Evolutionary conservation across 2,888 invertebrate species (phyloP).

Genomic region (Ligdia adustata): DNA sequence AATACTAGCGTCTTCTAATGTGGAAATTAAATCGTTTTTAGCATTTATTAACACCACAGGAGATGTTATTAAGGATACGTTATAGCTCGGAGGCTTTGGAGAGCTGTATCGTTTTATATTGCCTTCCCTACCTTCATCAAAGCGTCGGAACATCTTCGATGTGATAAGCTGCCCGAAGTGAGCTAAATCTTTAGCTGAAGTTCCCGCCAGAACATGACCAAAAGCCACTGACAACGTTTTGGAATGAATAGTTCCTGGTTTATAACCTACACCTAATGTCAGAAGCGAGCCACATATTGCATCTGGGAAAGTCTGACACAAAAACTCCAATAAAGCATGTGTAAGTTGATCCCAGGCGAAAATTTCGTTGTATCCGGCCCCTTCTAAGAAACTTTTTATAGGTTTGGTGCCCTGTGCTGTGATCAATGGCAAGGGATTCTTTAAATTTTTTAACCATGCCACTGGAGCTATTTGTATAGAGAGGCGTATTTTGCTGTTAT

Average conservation of each 20-base stretch:
- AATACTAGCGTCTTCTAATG: conserved; percentile 80
- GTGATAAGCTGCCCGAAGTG: conserved; percentile 82
- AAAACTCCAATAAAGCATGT: conserved; percentile 61
- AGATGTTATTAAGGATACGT: conserved; percentile 58
- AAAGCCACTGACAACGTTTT: conserved; percentile 79
- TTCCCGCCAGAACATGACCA: conserved; percentile 81
- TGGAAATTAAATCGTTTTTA: conserved; percentile 86
- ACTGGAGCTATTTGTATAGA: conserved; percentile 71
- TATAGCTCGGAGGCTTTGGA: conserved; percentile 61
- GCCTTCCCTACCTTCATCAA: conserved; percentile 59
- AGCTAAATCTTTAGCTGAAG: conserved; percentile 67
- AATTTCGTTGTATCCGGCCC: conserved; percentile 85
- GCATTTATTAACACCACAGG: conserved; percentile 66
- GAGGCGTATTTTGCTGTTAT: conserved; percentile 82
- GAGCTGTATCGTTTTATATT: conserved; percentile 64
- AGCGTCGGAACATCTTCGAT: conserved; percentile 62
- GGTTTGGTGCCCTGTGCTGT: conserved; percentile 40
- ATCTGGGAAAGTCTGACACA: conserved; percentile 66
- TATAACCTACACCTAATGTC: conserved; percentile 83
- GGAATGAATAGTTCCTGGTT: conserved; percentile 76
- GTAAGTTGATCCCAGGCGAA: conserved; percentile 79
- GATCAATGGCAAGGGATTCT: conserved; percentile 49
- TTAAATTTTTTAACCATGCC: conserved; percentile 81
- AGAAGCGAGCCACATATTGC: conserved; percentile 82
- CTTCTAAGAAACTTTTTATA: conserved; percentile 51